Evolutionary conservation across 2,113 vertebrate species (phyloP), one percentile per base, ranked within the genome.

Genomic region (Anser brachyrhynchus): DNA sequence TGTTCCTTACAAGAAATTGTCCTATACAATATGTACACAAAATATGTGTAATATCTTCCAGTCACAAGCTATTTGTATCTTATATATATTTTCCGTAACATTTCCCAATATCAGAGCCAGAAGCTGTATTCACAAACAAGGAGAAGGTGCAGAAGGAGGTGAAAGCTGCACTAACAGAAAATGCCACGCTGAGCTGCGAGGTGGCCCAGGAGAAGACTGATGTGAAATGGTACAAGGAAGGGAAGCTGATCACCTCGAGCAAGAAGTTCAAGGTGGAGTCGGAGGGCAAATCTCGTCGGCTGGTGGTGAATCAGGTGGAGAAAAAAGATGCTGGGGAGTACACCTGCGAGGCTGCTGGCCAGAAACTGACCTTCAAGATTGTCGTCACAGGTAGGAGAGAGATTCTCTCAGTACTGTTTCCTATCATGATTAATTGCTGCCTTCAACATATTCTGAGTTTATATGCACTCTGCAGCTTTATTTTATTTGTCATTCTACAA

Each of bases 101-200:
- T 35, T 52, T 61, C 13, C 35, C 8, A 22, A 0, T 70, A 75
- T 9, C 67, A 97, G 97, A 95, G 12, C 9, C 57, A 31, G 92
- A 96, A 28, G 93, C 84, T 17, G 73, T 55, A 0, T 97, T 97
- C 43, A 0, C 43, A 6, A 52, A 91, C 75, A 67, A 84, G 7
- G 84, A 95, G 2, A 93, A 95, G 11, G 69, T 98, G 31, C 84
- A 98, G 90, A 98, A 95, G 19, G 98, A 98, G 74, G 97, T 98
- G 54, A 98, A 97, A 81, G 97, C 96, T 11, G 41, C 78, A 25
- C 41, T 72, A 2, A 66, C 76, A 7, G 57, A 96, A 78, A 91
- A 35, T 1, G 58, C 93, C 71, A 78, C 28, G 2, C 44, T 95
- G 18, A 64, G 61, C 37, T 64, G 61, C 6, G 61, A 64, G 61